These are phyloP conservation scores for Panzeria rudis DNA, from an alignment of 2,888 invertebrate species.

Conservation along the genomic window DNA sequence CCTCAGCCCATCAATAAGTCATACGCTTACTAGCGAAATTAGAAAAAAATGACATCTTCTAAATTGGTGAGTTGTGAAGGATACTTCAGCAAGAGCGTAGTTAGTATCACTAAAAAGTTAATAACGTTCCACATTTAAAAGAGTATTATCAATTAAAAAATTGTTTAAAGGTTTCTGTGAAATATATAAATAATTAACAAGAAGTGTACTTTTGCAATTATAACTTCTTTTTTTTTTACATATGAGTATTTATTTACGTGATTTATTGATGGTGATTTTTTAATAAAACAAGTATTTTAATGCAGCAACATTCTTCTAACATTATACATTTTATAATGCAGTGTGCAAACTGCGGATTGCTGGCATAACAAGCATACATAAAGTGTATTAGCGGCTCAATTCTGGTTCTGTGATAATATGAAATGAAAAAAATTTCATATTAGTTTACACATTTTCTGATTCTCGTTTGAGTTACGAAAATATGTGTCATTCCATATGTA, in stretches of 20 bases:
- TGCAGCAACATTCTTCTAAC: neutral
- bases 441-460: no score
- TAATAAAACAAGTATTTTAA: neutral
- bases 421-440: no score
- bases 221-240: neutral
- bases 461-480: no score
- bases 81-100: neutral
- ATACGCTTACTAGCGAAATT: constrained; percentile 21
- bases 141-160: neutral
- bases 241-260: neutral
- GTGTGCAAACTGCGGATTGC: no score
- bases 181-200: no score
- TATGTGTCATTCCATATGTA: no score
- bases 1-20: neutral
- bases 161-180: no score
- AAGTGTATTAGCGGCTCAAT: no score
- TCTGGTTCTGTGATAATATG: no score
- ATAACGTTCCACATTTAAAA: neutral
- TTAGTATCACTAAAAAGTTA: neutral
- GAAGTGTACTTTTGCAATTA: no score
- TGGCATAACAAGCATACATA: no score
- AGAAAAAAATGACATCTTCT: constrained; percentile 76
- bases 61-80: constrained; percentile 78
- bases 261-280: neutral
- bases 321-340: no score